Conservation (phyloP, 2,113 vertebrate species). For the Rhinopomastus cyanomelas region DNA sequence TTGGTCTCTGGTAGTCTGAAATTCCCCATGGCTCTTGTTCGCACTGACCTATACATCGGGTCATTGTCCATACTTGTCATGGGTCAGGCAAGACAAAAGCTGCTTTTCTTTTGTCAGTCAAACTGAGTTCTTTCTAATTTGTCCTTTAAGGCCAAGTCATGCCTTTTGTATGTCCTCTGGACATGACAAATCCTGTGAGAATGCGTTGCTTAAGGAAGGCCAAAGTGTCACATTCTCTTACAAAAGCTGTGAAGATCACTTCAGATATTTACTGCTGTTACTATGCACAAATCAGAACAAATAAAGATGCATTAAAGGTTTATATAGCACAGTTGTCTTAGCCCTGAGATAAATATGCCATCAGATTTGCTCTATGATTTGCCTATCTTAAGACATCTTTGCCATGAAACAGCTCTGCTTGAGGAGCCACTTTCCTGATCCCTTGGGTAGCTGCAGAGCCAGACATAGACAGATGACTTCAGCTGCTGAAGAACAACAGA, state of each 20-base stretch:
- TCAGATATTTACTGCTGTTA: background rate
- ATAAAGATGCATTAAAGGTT: background rate
- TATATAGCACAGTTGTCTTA: background rate
- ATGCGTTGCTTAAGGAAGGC: background rate
- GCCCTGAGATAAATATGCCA: background rate
- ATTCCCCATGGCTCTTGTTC: background rate
- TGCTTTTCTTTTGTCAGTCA: constrained; percentile 1
- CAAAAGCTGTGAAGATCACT: background rate
- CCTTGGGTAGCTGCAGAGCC: background rate
- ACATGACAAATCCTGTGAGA: background rate
- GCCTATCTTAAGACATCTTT: background rate
- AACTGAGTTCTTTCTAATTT: constrained; percentile 21
- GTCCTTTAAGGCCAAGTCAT: constrained; percentile 1
- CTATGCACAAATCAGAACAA: background rate
- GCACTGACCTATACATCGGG: constrained; percentile 18
- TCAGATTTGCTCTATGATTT: background rate
- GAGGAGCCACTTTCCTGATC: background rate
- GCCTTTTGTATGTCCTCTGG: background rate
- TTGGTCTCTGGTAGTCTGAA: background rate
- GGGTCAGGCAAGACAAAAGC: background rate
- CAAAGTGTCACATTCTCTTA: background rate
- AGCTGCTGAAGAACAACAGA: background rate
- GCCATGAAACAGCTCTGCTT: accelerated
- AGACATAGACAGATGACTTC: background rate
- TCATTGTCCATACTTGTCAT: constrained; percentile 3